Evolutionary conservation across 2,113 vertebrate genomes (phyloP).

Genomic region (Chinchilla lanigera): DNA sequence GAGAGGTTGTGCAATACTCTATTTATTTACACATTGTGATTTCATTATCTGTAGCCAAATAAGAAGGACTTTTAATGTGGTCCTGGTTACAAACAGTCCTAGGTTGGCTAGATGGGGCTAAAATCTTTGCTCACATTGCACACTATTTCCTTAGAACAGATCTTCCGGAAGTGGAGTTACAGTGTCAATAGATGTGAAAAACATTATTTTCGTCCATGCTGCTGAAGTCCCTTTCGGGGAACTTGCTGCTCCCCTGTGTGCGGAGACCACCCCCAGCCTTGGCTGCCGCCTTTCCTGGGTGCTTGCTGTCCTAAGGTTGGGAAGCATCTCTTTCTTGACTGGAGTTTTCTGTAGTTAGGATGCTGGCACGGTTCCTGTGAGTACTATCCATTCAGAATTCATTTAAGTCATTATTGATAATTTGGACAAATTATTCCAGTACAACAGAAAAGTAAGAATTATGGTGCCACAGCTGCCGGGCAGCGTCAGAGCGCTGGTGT

Average conservation of each 20-base stretch:
- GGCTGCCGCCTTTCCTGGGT: not conserved
- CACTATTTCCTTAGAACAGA: not conserved
- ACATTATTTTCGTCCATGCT: not conserved
- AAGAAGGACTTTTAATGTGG: not conserved
- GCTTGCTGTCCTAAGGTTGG: not conserved
- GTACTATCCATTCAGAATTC: not conserved
- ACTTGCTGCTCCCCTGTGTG: not conserved
- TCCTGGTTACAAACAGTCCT: not conserved
- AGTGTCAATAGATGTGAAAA: not conserved
- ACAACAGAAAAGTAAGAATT: not conserved
- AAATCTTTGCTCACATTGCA: not conserved
- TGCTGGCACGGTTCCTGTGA: not conserved
- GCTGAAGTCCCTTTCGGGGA: not conserved
- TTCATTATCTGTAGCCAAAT: not conserved
- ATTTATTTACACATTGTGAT: not conserved
- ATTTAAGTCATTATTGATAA: not conserved
- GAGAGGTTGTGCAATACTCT: not conserved
- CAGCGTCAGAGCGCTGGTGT: not conserved
- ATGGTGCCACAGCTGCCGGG: not conserved
- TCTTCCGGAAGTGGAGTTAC: not conserved
- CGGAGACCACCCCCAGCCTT: not conserved
- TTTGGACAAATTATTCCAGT: not conserved
- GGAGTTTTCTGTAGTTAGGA: not conserved
- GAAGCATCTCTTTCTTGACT: not conserved
- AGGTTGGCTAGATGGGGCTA: not conserved